These are phyloP conservation scores for Trissonchulus sp. DNA, from an alignment of 2,888 invertebrate species.

Conservation along the genomic window DNA sequence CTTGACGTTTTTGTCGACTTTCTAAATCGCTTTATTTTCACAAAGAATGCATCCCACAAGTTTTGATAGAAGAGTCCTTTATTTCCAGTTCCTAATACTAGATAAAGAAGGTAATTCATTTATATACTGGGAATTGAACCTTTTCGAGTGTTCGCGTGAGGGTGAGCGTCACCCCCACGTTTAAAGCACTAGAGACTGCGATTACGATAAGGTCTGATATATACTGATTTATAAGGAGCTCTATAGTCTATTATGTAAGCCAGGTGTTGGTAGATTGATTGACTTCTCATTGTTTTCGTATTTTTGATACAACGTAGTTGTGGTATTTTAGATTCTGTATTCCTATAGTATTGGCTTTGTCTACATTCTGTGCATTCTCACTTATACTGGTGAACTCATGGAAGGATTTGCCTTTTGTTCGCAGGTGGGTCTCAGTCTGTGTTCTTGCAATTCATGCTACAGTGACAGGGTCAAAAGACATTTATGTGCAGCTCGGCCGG, in stretches of 20 bases:
- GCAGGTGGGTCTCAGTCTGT: constrained; percentile 59
- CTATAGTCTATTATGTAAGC: no score
- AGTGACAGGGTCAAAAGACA: neutral
- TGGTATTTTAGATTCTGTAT: constrained; percentile 64
- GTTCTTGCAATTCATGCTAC: constrained; percentile 48
- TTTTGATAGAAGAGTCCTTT: neutral
- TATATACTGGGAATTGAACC: no score
- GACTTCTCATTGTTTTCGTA: no score
- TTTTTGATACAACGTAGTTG: no score
- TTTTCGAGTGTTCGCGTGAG: no score
- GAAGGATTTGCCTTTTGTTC: constrained; percentile 71
- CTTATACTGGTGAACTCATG: constrained; percentile 66
- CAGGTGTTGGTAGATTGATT: no score
- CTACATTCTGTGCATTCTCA: constrained; percentile 70
- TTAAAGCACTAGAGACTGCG: no score
- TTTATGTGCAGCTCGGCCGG: neutral
- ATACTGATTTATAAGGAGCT: no score
- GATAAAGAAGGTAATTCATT: no score
- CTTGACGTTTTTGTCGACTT: neutral
- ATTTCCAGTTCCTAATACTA: neutral
- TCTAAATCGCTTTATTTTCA: neutral
- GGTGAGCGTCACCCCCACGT: no score
- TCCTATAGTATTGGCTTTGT: constrained; percentile 81
- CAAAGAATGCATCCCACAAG: neutral
- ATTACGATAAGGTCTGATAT: no score